Percentiles rank a stretch among this genome's conserved stretches.
These are phyloP conservation scores for Temnothorax nylanderi DNA, from an alignment of 1,140 invertebrate species.

Conservation along the genomic window DNA sequence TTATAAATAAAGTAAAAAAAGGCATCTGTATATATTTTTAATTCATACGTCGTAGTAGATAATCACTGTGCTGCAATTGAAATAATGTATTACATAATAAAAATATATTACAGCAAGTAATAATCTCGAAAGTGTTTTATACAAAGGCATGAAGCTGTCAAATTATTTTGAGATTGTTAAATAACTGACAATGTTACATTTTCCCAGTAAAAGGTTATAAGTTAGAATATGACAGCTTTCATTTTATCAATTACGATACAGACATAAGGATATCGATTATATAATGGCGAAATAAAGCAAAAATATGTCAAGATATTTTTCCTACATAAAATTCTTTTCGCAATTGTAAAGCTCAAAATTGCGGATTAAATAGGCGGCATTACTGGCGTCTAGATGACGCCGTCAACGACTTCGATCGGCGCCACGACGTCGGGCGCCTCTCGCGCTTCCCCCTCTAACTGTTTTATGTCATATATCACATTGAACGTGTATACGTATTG, in stretches of 20 bases:
- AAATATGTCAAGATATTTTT: not conserved
- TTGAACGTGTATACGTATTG: not conserved
- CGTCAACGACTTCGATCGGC: not conserved
- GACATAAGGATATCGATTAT: not conserved
- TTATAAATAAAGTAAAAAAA: not conserved
- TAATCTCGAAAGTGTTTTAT: too few relatives aligned
- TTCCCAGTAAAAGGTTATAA: not conserved
- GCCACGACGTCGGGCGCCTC: constrained; percentile 29
- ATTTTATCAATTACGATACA: not conserved
- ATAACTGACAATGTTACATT: too few relatives aligned
- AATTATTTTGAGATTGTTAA: too few relatives aligned
- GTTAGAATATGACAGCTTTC: not conserved
- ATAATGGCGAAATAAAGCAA: not conserved
- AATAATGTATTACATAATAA: too few relatives aligned
- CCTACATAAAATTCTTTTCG: not conserved
- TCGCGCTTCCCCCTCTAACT: not conserved
- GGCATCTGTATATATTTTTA: not conserved
- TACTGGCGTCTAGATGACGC: constrained; percentile 25
- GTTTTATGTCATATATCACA: not conserved
- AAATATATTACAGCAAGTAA: too few relatives aligned
- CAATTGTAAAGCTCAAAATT: not conserved
- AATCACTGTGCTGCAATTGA: too few relatives aligned
- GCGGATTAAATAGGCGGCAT: constrained; percentile 5
- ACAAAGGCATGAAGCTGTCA: too few relatives aligned
- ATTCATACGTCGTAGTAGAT: not conserved